Percentiles rank a stretch among this genome's conserved stretches.
phyloP scores from a whole-genome alignment of 2,797 vertebrate genomes.

The Chelon labrosus region DNA sequence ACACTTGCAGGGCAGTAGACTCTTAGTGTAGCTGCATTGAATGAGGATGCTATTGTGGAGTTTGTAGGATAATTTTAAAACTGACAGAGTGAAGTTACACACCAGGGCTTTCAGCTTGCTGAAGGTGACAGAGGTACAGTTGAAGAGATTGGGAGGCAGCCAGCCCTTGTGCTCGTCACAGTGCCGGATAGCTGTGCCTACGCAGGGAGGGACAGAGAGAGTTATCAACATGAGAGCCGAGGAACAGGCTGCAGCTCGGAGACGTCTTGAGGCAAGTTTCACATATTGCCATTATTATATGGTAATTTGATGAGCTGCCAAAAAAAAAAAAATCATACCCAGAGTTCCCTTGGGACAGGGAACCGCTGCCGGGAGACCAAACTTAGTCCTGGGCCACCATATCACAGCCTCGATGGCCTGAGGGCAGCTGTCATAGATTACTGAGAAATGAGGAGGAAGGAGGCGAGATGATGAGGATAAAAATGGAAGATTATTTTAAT shows the following conservation, averaged over 20 bases:
- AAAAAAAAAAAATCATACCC: slow-evolving; percentile 79
- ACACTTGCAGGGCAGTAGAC: neutral
- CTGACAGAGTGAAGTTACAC: slow-evolving; percentile 55
- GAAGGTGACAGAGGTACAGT: slow-evolving; percentile 93
- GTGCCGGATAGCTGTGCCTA: slow-evolving; percentile 94
- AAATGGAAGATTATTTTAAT: slow-evolving; percentile 21
- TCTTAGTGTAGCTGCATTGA: neutral
- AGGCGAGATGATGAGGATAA: slow-evolving; percentile 24
- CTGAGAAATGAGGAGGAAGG: slow-evolving; percentile 73
- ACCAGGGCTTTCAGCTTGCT: slow-evolving; percentile 89
- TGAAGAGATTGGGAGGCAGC: slow-evolving; percentile 95
- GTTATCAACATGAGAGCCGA: slow-evolving; percentile 25
- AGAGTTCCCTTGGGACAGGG: slow-evolving; percentile 93
- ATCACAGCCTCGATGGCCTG: slow-evolving; percentile 92
- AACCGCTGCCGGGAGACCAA: slow-evolving; percentile 93
- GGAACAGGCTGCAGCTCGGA: slow-evolving; percentile 36
- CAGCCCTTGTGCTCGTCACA: slow-evolving; percentile 97
- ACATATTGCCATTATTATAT: slow-evolving; percentile 67
- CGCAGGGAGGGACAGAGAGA: slow-evolving; percentile 13
- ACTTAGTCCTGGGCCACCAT: slow-evolving; percentile 98
- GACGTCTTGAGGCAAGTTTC: slow-evolving; percentile 76
- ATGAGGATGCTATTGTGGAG: slow-evolving; percentile 3
- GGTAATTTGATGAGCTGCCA: slow-evolving; percentile 70
- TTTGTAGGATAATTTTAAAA: neutral
- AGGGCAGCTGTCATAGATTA: slow-evolving; percentile 98